Percentiles rank a stretch among this genome's conserved stretches.
Evolutionary conservation across 2,888 invertebrate species (phyloP).

Genomic region (Ennomos fuscantarius): DNA sequence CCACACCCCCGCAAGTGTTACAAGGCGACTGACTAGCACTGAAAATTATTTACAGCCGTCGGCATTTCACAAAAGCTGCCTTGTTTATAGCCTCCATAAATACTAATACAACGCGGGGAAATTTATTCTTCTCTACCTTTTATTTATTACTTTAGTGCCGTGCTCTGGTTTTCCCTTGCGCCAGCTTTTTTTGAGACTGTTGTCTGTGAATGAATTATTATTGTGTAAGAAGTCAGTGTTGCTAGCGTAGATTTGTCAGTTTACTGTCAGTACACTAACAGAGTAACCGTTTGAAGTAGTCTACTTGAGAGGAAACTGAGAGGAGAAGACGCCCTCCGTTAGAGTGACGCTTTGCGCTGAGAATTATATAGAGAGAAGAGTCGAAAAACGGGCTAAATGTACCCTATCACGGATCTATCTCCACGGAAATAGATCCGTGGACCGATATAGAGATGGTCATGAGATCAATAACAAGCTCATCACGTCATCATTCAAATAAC

Average conservation of each 20-base stretch:
- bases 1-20: conserved; percentile 65
- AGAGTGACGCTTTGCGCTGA: too few species aligned
- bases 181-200: conserved; percentile 46
- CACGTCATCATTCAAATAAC: too few species aligned
- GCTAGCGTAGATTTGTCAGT: neutral
- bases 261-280: too few species aligned
- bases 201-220: conserved; percentile 32
- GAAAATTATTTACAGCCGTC: conserved; percentile 81
- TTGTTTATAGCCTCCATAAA: conserved; percentile 81
- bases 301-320: too few species aligned
- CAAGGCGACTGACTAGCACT: conserved; percentile 71
- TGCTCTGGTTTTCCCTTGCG: conserved; percentile 58
- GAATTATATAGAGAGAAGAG: too few species aligned
- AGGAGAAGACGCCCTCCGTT: too few species aligned
- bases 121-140: conserved; percentile 80
- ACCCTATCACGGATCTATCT: too few species aligned
- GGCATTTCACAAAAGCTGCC: conserved; percentile 77
- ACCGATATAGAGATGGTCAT: too few species aligned
- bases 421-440: too few species aligned
- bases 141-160: conserved; percentile 74
- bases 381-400: too few species aligned
- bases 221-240: neutral
- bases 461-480: too few species aligned
- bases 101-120: conserved; percentile 80
- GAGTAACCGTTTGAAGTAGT: too few species aligned